Percentiles rank a stretch among this genome's conserved stretches.
phyloP scores from a whole-genome alignment of 2,113 vertebrate genomes.

The Sturnira hondurensis region DNA sequence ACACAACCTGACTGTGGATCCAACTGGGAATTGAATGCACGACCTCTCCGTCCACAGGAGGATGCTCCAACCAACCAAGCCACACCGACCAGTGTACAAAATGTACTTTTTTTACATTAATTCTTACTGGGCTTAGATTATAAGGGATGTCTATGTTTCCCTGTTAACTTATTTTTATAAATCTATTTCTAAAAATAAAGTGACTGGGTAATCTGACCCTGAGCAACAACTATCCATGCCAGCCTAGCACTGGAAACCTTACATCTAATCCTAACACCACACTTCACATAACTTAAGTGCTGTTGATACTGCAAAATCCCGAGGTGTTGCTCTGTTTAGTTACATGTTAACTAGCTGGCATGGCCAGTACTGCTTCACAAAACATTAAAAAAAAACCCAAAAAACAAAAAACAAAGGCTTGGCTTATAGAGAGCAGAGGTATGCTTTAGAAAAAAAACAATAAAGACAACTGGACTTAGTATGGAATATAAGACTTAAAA shows the following conservation, averaged over 20 bases:
- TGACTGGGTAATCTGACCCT: conserved; percentile 7
- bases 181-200: conserved; percentile 46
- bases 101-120: not conserved
- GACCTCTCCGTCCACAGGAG: no score
- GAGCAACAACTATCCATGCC: not conserved
- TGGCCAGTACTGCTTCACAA: not conserved
- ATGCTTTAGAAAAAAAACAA: not conserved
- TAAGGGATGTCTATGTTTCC: not conserved
- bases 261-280: conserved; percentile 41
- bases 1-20: no score
- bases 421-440: not conserved
- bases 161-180: conserved; percentile 26
- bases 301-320: conserved; percentile 33
- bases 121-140: not conserved
- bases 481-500: conserved; percentile 14
- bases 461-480: not conserved
- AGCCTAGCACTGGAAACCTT: not conserved
- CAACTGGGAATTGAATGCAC: no score
- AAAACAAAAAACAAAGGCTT: conserved; percentile 26
- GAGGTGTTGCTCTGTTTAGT: conserved; percentile 8
- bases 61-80: no score
- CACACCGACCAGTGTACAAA: no score
- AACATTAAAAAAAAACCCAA: not conserved
- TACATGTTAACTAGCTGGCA: not conserved
- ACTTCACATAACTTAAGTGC: conserved; percentile 18